Evolutionary conservation across 2,888 invertebrate genomes (phyloP), one percentile per base, ranked within the genome.

Genomic region (Rotaria magnacalcarata): DNA sequence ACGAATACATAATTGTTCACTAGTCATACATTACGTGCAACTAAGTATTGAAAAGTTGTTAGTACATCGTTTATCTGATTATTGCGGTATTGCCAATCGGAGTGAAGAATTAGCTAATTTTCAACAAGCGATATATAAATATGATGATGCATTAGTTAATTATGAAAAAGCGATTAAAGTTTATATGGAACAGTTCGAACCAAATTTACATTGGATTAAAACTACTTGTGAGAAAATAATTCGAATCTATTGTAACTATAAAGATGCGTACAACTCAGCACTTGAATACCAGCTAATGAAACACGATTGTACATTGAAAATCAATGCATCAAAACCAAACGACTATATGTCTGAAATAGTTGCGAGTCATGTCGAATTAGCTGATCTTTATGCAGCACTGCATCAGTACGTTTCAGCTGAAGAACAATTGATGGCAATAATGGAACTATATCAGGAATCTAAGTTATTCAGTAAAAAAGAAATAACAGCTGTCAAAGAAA

Each of bases 401-500:
- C 60, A 60, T 60, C 60, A 60, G 27, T 24, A 60, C 14, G 27
- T 7, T 60, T 60, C 27, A 60, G 60, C 60, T 60, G n/a, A 60
- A 27, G 60, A 60, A 60, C 60, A 60, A n/a, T 60, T 60, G 60
- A 60, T 60, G 60, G 27, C 27, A 60, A 60, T 60, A 60, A 60
- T n/a, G 27, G n/a, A 60, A 60, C 27, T 60, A 60, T 60, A 60
- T 60, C 60, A 60, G 60, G 60, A 60, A 60, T 60, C 60, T 60
- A 14, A 60, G 60, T 60, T 60, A 60, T 27, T 27, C 27, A 60
- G 60, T 10, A 8, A 60, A 60, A 27, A 27, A 60, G 27, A 60
- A 27, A 27, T 24, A n/a, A 27, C 7, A 60, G 24, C 14, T 60
- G 27, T 60, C n/a, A 27, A 60, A 60, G 60, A 60, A 60, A 60